These are phyloP conservation scores for Callyntrura sp. DNA, from an alignment of 2,888 invertebrate genomes.

Conservation along the genomic window DNA sequence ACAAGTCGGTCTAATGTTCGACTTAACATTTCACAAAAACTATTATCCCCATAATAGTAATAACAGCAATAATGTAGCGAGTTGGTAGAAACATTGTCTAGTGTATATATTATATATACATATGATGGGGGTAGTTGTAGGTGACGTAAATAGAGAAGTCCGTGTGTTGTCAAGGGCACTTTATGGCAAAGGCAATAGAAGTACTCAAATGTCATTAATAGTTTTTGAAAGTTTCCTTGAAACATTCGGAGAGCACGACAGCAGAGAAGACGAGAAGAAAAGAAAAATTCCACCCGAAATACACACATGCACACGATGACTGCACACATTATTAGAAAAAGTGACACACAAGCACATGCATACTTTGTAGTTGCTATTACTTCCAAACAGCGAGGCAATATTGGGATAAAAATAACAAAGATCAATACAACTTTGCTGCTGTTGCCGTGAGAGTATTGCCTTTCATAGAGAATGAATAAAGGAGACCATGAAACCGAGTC, in stretches of 20 bases:
- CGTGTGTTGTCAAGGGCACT: too few relatives aligned
- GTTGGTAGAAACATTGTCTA: too few relatives aligned
- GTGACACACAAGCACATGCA: background rate
- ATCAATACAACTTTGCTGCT: slow-evolving; percentile 26
- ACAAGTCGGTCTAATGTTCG: too few relatives aligned
- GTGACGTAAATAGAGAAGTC: too few relatives aligned
- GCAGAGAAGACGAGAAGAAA: background rate
- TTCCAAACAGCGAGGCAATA: background rate
- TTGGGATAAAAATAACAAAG: slow-evolving; percentile 52
- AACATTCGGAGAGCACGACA: slow-evolving; percentile 19
- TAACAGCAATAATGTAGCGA: too few relatives aligned
- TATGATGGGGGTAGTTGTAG: too few relatives aligned
- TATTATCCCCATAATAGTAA: too few relatives aligned
- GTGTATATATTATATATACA: too few relatives aligned
- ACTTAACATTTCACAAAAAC: too few relatives aligned
- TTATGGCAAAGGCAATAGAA: too few relatives aligned
- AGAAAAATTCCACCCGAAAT: background rate
- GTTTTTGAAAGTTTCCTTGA: slow-evolving; percentile 32
- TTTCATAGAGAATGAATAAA: background rate
- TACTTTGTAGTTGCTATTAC: background rate
- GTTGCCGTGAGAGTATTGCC: background rate
- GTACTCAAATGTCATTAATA: too few relatives aligned
- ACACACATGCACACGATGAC: too few relatives aligned
- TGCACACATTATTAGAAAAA: background rate
- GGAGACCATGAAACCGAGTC: slow-evolving; percentile 11